These are phyloP conservation scores for Plecotus auritus DNA, from an alignment of 2,113 vertebrate species.

Conservation along the genomic window DNA sequence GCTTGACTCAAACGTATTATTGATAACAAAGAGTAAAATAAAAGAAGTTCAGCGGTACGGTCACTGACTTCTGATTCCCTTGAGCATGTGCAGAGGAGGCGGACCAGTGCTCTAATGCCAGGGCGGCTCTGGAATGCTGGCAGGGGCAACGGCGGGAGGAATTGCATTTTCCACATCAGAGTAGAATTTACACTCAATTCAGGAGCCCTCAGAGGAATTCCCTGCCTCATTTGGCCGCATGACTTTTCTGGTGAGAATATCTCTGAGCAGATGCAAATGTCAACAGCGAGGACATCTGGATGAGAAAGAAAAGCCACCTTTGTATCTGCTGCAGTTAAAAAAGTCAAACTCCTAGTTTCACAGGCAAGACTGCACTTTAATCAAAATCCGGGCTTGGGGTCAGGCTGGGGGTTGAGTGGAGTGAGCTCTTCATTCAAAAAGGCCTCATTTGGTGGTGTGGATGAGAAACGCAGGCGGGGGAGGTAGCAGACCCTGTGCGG, in stretches of 20 bases:
- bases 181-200: background rate
- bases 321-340: background rate
- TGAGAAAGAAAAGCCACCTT: constrained; percentile 14
- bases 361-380: background rate
- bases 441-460: background rate
- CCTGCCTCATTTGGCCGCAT: background rate
- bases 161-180: background rate
- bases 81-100: background rate
- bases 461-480: fast-evolving
- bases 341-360: background rate
- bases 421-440: background rate
- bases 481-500: background rate
- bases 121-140: background rate
- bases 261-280: constrained; percentile 34
- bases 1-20: background rate
- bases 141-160: background rate
- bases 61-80: background rate
- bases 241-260: background rate
- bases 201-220: background rate
- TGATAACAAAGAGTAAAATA: background rate
- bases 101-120: background rate
- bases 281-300: background rate
- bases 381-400: background rate
- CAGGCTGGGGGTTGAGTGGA: background rate
- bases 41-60: background rate